Evolutionary conservation across 2,113 vertebrate genomes (phyloP).

Genomic region (Nibea albiflora): DNA sequence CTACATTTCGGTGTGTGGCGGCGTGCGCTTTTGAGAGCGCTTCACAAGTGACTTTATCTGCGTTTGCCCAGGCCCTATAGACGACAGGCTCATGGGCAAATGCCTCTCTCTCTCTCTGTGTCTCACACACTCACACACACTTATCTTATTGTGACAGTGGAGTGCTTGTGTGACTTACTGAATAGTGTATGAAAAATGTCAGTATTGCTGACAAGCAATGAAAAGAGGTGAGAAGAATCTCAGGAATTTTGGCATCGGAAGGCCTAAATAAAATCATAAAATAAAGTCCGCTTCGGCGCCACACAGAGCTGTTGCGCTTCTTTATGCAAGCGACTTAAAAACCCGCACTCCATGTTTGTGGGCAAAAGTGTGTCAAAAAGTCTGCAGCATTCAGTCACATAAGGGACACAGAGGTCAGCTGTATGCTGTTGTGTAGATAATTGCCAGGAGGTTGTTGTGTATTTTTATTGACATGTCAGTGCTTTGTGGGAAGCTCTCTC

Average conservation of each 20-base stretch:
- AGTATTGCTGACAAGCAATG: slow-evolving; percentile 17
- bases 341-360: background rate
- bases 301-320: background rate
- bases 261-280: background rate
- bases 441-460: slow-evolving; percentile 12
- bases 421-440: slow-evolving; percentile 6
- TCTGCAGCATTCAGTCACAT: background rate
- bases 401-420: background rate
- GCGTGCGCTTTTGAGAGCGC: slow-evolving; percentile 36
- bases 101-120: slow-evolving; percentile 8
- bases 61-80: slow-evolving; percentile 69
- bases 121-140: slow-evolving; percentile 18
- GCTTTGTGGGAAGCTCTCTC: slow-evolving; percentile 17
- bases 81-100: slow-evolving; percentile 44
- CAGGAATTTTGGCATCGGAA: slow-evolving; percentile 17
- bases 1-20: slow-evolving; percentile 18
- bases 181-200: slow-evolving; percentile 28
- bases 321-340: background rate
- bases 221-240: background rate
- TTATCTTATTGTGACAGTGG: slow-evolving; percentile 45
- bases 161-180: slow-evolving; percentile 46
- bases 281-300: background rate
- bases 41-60: slow-evolving; percentile 69
- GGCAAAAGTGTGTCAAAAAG: background rate
- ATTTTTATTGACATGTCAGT: slow-evolving; percentile 44